A percentile compares a stretch with the other conserved stretches of the same genome.
phyloP scores from a whole-genome alignment of 2,113 vertebrate genomes.

The Crotalus horridus region DNA sequence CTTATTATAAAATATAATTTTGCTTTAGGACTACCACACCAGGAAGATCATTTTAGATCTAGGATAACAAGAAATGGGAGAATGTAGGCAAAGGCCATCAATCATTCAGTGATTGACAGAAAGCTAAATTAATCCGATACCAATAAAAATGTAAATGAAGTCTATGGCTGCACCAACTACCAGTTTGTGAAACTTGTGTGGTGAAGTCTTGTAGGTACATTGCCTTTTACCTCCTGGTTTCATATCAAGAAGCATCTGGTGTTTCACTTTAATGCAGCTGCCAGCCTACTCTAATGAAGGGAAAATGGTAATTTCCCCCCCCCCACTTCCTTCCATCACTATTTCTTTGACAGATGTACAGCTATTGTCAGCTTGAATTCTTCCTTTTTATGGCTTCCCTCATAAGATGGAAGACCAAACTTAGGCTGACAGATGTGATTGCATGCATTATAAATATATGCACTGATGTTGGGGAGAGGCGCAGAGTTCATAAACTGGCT shows the following conservation, averaged over 20 bases:
- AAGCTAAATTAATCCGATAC: slow-evolving; percentile 21
- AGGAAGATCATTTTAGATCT: slow-evolving; percentile 15
- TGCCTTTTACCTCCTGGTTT: neutral
- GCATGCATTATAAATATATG: neutral
- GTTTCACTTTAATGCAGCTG: neutral
- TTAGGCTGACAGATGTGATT: neutral
- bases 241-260: neutral
- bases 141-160: slow-evolving; percentile 52
- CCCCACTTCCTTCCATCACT: neutral
- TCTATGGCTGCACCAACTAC: neutral
- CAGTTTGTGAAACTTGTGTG: neutral
- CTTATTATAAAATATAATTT: slow-evolving; percentile 51
- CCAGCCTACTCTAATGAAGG: neutral
- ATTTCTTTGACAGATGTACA: neutral
- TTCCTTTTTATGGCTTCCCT: neutral
- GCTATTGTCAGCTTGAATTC: neutral
- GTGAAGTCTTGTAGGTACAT: neutral
- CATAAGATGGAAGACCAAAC: neutral
- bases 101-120: slow-evolving; percentile 13
- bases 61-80: neutral
- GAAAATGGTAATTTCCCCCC: neutral
- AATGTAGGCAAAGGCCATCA: slow-evolving; percentile 24
- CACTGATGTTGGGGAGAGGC: neutral
- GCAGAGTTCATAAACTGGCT: neutral
- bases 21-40: slow-evolving; percentile 31